Base-by-base conservation (phyloP, 2,113 vertebrate species). In the Perca flavescens region DNA sequence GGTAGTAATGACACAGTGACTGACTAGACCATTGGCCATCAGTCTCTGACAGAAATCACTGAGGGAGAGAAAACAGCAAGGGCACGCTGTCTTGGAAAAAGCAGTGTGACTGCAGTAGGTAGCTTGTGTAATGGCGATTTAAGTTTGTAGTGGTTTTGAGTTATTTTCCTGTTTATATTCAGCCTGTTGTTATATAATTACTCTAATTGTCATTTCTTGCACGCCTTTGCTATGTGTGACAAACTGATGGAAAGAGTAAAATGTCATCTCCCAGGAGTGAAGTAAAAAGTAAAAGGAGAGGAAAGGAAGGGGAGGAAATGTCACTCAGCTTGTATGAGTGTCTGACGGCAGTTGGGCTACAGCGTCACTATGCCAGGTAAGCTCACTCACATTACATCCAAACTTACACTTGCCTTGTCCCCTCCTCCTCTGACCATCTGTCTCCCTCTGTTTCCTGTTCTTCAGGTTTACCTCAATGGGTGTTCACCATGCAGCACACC, bases 321-420 rank as follows among this genome's bases (percentile, higher is more conserved):
- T 89, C 95, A 36, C 96, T 96, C 31, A 96, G 95, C 79, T 94
- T 98, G 53, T 96, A 96, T 49, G 96, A 97, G 89, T 97, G 96
- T 88, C 96, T 99, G 85, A 95, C 89, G 87, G 96, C 97, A 21
- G 95, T 95, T 64, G 96, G 96, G 73, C 96, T 98, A 76, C 95
- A 96, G 90, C 95, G 91, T 80, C 96, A 97, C 88, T 97, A 96
- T 87, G 92, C 94, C 52, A 94, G 95, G 93, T 98, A 87, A 91
- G 58, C 43, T 84, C 49, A 74, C 43, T 36, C 49, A 22, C 34
- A 74, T 17, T 2, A 22, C 28, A 36, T 71, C 8, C 52, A 69
- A 62, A 73, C 21, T 66, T 5, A 60, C 11, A 31, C 11, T 43
- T 63, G 4, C 17, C 1, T 4, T 46, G 14, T 49, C 9, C 56